Evolutionary conservation across 2,797 vertebrate genomes (phyloP).

Genomic region (Siniperca undulata): DNA sequence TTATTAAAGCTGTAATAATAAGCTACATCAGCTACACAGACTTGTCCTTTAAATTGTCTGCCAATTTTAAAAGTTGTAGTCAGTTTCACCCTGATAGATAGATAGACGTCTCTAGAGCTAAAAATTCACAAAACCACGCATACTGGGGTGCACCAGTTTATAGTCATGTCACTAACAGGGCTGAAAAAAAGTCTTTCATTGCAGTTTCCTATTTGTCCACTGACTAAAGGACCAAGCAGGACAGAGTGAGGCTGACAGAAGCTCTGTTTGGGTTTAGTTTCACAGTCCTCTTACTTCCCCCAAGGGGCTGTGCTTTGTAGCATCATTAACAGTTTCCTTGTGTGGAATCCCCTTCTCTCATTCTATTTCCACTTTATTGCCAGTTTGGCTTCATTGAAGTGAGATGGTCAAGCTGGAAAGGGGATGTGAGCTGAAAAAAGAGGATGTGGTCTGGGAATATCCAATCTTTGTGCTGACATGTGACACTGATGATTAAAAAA

Average conservation of each 20-base stretch:
- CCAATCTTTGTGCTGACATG: conserved; percentile 55
- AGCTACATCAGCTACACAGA: not conserved
- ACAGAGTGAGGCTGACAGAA: conserved; percentile 53
- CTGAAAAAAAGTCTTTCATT: conserved; percentile 32
- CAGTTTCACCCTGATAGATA: not conserved
- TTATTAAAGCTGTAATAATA: not conserved
- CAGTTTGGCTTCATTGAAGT: conserved; percentile 63
- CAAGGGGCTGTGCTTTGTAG: conserved; percentile 61
- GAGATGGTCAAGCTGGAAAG: conserved; percentile 76
- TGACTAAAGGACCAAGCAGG: conserved; percentile 38
- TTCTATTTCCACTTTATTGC: conserved; percentile 74
- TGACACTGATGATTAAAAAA: conserved; percentile 45
- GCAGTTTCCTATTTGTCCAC: conserved; percentile 21
- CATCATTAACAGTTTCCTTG: conserved; percentile 68
- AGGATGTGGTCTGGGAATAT: conserved; percentile 78
- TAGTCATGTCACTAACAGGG: conserved; percentile 4
- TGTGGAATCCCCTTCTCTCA: conserved; percentile 75
- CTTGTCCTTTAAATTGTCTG: not conserved
- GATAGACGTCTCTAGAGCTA: not conserved
- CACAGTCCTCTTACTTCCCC: conserved; percentile 64
- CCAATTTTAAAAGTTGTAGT: not conserved
- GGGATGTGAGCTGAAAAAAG: conserved; percentile 84
- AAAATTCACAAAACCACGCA: not conserved
- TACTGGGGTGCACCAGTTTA: conserved; percentile 16
- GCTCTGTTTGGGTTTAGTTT: conserved; percentile 74